Evolutionary conservation across 2,797 vertebrate genomes (phyloP).

Genomic region (Tachyglossus aculeatus): DNA sequence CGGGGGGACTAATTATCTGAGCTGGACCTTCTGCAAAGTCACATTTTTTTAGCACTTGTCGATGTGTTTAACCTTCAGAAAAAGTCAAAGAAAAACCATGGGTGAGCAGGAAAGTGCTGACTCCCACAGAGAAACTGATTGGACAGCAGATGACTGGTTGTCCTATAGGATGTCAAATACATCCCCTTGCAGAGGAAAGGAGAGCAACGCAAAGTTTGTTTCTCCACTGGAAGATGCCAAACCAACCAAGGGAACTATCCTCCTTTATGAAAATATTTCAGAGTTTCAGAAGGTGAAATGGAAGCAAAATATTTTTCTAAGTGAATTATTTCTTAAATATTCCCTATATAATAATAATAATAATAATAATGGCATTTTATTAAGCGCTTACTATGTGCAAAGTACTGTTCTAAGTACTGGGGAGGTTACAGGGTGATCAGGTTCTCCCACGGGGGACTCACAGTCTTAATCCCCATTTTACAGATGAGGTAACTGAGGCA

Average conservation of each 20-base stretch:
- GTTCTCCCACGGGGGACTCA: no score
- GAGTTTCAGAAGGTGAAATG: background rate
- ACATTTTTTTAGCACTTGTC: background rate
- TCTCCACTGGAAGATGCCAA: background rate
- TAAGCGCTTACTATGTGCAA: no score
- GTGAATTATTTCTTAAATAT: background rate
- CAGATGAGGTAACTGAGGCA: no score
- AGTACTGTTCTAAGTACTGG: no score
- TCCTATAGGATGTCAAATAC: background rate
- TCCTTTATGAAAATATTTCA: background rate
- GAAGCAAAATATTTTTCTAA: no score
- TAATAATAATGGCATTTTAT: no score
- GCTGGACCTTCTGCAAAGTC: background rate
- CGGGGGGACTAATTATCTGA: conserved; percentile 28
- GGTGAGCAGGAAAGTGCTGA: background rate
- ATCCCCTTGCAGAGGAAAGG: background rate
- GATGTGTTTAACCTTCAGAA: background rate
- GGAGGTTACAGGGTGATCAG: no score
- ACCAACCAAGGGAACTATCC: background rate
- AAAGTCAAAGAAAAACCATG: background rate
- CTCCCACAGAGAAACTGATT: conserved; percentile 15
- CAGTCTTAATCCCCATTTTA: no score
- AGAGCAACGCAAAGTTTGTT: background rate
- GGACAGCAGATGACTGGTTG: background rate
- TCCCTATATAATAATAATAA: no score